A percentile compares a stretch with the other conserved stretches of the same genome.
phyloP scores from a whole-genome alignment of 2,888 invertebrate species.

The Camptogramma bilineatum region DNA sequence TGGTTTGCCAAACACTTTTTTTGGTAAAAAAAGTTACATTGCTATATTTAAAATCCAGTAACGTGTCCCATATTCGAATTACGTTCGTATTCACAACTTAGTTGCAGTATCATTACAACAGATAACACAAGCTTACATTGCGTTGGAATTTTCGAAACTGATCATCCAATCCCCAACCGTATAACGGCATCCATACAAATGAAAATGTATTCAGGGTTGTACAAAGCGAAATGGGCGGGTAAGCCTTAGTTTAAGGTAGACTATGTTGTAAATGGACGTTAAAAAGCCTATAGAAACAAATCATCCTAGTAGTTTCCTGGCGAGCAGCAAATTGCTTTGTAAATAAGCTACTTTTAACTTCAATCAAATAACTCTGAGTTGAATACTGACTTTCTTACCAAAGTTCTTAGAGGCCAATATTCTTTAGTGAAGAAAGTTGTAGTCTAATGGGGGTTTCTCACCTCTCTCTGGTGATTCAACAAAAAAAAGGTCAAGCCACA shows the following conservation, averaged over 20 bases:
- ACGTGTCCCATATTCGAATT: constrained; percentile 10
- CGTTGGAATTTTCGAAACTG: constrained; percentile 54
- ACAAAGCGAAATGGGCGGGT: background rate
- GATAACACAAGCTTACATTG: constrained; percentile 48
- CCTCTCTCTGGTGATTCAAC: too few species aligned
- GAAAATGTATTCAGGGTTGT: constrained; percentile 40
- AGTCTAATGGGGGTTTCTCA: too few species aligned
- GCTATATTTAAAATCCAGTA: constrained; percentile 9
- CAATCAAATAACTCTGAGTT: background rate
- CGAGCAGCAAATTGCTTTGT: background rate
- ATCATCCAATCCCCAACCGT: constrained; percentile 60
- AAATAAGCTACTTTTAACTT: background rate
- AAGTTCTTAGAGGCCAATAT: too few species aligned
- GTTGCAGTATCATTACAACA: constrained; percentile 40
- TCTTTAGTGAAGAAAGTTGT: too few species aligned
- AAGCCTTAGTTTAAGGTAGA: background rate
- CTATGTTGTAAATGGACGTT: background rate
- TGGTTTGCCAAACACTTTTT: constrained; percentile 8
- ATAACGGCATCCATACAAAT: constrained; percentile 62
- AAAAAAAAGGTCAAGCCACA: too few species aligned
- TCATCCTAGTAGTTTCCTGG: background rate
- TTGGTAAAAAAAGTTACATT: constrained; percentile 1
- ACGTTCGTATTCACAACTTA: constrained; percentile 39
- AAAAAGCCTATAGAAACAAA: background rate
- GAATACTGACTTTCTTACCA: background rate